phyloP scores from a whole-genome alignment of 2,888 invertebrate genomes.

The Patella ulyssiponensis region DNA sequence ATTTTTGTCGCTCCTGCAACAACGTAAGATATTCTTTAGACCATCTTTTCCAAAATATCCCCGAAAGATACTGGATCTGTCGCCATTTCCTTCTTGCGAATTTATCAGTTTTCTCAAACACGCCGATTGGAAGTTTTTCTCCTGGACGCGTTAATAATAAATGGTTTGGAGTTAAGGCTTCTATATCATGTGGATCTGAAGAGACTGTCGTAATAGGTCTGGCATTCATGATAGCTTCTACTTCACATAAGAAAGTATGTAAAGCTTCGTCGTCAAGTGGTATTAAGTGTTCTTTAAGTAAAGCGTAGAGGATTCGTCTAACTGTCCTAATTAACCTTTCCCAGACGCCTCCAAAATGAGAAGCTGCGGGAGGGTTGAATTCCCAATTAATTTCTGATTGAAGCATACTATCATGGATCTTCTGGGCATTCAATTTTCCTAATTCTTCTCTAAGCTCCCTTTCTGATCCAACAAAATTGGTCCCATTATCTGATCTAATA shows the following conservation, averaged over 20 bases:
- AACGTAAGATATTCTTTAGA: constrained; percentile 23
- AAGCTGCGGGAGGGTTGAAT: constrained; percentile 40
- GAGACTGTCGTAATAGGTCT: constrained; percentile 33
- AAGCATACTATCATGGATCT: constrained; percentile 26
- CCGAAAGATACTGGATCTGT: constrained; percentile 40
- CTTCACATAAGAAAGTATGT: constrained; percentile 35
- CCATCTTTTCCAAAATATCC: constrained; percentile 36
- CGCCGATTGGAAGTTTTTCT: constrained; percentile 29
- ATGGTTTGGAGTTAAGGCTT: constrained; percentile 37
- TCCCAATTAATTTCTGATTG: constrained; percentile 34
- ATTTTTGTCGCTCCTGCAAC: constrained; percentile 30
- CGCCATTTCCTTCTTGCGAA: constrained; percentile 36
- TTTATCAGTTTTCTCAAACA: constrained; percentile 30
- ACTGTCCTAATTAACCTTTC: constrained; percentile 38
- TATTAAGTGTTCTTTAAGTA: constrained; percentile 25
- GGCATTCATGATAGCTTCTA: constrained; percentile 34
- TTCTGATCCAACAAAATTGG: constrained; percentile 35
- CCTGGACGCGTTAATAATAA: constrained; percentile 23
- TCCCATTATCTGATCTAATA: constrained; percentile 32
- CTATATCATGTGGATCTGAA: constrained; percentile 26
- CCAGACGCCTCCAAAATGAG: constrained; percentile 41
- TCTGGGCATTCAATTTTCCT: constrained; percentile 25
- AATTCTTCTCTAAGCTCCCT: constrained; percentile 31
- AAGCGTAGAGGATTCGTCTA: constrained; percentile 24
- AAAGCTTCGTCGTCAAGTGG: constrained; percentile 34